Percentiles rank a stretch among this genome's conserved stretches.
These are phyloP conservation scores for Heliconius aoede DNA, from an alignment of 2,888 invertebrate genomes.

Conservation along the genomic window DNA sequence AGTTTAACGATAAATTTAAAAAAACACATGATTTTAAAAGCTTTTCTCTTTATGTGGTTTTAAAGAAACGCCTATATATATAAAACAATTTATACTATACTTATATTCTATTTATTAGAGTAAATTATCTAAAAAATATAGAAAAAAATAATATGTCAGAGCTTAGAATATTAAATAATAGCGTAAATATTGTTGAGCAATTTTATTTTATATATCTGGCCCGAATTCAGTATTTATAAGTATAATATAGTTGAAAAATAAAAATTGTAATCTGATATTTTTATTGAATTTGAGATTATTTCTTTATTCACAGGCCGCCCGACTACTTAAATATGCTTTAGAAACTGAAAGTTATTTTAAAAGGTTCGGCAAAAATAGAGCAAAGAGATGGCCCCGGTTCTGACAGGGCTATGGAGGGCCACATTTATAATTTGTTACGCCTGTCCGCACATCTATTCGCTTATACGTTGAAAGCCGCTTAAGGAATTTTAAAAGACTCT, in stretches of 20 bases:
- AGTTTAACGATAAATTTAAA: background rate
- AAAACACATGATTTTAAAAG: background rate
- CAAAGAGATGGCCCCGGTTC: constrained; percentile 23
- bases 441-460: constrained; percentile 36
- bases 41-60: no score
- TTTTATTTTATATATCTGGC: no score
- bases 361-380: constrained; percentile 28
- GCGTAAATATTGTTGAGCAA: no score
- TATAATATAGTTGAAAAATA: no score
- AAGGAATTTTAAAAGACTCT: constrained; percentile 28
- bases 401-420: constrained; percentile 31
- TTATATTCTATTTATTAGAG: no score
- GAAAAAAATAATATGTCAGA: no score
- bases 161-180: no score
- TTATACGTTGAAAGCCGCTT: constrained; percentile 36
- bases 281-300: background rate
- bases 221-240: no score
- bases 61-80: no score
- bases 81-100: no score
- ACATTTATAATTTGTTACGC: constrained; percentile 37
- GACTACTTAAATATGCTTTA: background rate
- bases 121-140: no score
- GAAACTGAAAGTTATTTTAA: constrained; percentile 21
- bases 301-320: background rate
- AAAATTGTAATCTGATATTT: background rate